Evolutionary conservation across 2,888 invertebrate species (phyloP).

Genomic region (Tenthredo mesomela): DNA sequence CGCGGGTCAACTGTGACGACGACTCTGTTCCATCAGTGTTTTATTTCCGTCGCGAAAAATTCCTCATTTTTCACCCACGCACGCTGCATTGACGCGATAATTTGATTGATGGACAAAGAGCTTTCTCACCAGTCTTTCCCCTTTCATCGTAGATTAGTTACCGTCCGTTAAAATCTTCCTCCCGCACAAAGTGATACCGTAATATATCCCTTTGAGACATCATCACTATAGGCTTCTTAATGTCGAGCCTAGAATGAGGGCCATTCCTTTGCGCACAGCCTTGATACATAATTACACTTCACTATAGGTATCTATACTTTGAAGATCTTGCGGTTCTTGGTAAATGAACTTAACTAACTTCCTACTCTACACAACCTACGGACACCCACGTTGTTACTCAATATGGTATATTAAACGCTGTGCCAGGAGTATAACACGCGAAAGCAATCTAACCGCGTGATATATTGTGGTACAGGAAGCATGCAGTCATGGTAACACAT

Average conservation of each 20-base stretch:
- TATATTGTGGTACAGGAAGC: constrained; percentile 7
- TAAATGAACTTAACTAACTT: constrained; percentile 43
- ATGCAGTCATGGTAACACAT: constrained; percentile 30
- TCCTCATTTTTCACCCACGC: constrained; percentile 16
- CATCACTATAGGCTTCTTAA: constrained; percentile 4
- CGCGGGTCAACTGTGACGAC: constrained; percentile 16
- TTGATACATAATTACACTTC: constrained; percentile 20
- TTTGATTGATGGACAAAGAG: constrained; percentile 46
- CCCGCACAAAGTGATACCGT: neutral
- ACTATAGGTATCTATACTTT: neutral
- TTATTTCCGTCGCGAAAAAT: constrained; percentile 14
- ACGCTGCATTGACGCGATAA: neutral
- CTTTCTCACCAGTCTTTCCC: constrained; percentile 13
- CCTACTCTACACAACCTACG: neutral
- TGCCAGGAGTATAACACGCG: constrained; percentile 21
- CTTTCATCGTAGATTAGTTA: neutral
- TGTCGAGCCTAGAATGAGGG: constrained; percentile 7
- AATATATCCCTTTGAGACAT: neutral
- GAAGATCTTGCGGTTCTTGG: constrained; percentile 10
- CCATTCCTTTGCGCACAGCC: neutral
- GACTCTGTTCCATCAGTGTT: constrained; percentile 38
- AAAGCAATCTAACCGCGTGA: constrained; percentile 36
- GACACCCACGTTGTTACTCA: constrained; percentile 21
- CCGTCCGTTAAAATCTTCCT: neutral
- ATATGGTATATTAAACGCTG: constrained; percentile 44